Percentiles rank a stretch among this genome's conserved stretches.
phyloP scores from a whole-genome alignment of 2,888 invertebrate genomes.

The Listrodromus nycthemerus region DNA sequence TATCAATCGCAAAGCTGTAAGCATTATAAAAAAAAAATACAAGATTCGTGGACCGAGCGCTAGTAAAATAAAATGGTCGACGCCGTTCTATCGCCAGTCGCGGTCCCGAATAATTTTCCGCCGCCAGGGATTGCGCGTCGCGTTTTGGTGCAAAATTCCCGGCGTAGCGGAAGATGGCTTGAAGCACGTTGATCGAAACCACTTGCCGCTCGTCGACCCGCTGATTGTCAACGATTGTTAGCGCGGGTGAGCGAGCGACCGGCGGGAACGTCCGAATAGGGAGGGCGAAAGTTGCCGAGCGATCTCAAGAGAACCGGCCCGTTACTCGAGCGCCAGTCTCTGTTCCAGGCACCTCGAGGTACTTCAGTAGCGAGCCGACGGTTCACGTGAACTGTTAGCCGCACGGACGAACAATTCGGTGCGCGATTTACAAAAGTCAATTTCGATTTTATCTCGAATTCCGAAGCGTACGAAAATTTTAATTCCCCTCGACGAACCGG shows the following conservation, averaged over 20 bases:
- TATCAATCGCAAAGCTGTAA: no score
- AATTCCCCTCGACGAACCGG: no score
- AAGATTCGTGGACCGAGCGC: no score
- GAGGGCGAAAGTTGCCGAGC: constrained; percentile 72
- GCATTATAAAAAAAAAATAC: no score
- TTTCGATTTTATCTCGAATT: neutral
- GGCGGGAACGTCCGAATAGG: constrained; percentile 71
- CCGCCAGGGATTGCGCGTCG: neutral
- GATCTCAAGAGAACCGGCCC: constrained; percentile 58
- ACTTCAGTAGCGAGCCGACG: constrained; percentile 71
- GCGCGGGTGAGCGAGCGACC: constrained; percentile 34
- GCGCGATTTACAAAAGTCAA: constrained; percentile 20
- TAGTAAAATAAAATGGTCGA: no score
- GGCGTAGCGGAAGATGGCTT: neutral
- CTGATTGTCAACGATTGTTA: constrained; percentile 31
- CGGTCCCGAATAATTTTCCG: neutral
- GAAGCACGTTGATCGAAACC: neutral
- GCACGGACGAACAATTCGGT: neutral
- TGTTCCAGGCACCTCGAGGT: constrained; percentile 46
- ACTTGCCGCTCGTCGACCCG: neutral
- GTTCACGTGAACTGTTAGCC: constrained; percentile 65
- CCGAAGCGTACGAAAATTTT: neutral
- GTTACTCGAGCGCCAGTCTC: constrained; percentile 66
- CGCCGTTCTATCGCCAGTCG: neutral
- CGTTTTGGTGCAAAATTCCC: neutral